phyloP scores from a whole-genome alignment of 2,113 vertebrate genomes.

The Callionymus lyra region DNA sequence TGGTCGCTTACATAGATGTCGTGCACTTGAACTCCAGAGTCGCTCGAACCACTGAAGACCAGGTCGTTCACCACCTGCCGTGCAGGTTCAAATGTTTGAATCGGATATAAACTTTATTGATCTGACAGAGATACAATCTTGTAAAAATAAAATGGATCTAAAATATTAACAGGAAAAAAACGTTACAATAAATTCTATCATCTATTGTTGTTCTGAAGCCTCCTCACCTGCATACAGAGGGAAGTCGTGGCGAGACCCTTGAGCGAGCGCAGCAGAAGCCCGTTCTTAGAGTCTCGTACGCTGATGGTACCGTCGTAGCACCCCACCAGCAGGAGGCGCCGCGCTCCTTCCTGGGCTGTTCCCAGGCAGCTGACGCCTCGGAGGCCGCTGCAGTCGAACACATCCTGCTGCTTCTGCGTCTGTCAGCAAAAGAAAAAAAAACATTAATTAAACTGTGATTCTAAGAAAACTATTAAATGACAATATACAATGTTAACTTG shows the following conservation, averaged over 20 bases:
- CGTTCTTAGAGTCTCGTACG: slow-evolving; percentile 82
- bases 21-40: slow-evolving; percentile 92
- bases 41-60: slow-evolving; percentile 94
- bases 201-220: too few species aligned
- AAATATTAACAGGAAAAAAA: too few species aligned
- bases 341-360: slow-evolving; percentile 86
- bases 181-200: neutral
- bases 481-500: too few species aligned
- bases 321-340: slow-evolving; percentile 85
- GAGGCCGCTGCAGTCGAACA: slow-evolving; percentile 89
- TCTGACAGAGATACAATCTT: neutral
- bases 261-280: slow-evolving; percentile 84
- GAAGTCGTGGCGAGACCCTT: slow-evolving; percentile 91
- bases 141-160: too few species aligned
- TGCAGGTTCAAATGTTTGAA: neutral
- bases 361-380: slow-evolving; percentile 89
- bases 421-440: slow-evolving; percentile 50
- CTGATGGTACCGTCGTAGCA: slow-evolving; percentile 95
- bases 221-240: slow-evolving; percentile 87
- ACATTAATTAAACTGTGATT: too few species aligned
- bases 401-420: slow-evolving; percentile 79
- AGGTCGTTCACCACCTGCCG: slow-evolving; percentile 91
- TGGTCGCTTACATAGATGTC: slow-evolving; percentile 86
- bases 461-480: too few species aligned
- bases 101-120: neutral